These are phyloP conservation scores for Nyctibius grandis DNA, from an alignment of 2,797 vertebrate genomes.

Conservation along the genomic window DNA sequence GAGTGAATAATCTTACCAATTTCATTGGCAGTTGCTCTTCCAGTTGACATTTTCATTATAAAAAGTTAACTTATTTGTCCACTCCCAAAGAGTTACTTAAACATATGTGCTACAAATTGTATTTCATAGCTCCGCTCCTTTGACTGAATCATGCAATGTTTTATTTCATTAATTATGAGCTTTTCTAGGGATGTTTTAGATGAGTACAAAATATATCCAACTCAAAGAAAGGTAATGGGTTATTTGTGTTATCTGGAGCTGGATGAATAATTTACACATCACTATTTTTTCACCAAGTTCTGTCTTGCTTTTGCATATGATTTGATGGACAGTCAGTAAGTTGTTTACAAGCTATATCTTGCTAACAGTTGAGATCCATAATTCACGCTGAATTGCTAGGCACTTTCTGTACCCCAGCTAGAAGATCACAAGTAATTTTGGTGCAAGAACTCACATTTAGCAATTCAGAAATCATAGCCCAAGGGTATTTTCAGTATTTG, in stretches of 20 bases:
- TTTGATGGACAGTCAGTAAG: neutral
- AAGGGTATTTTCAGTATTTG: neutral
- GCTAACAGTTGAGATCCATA: neutral
- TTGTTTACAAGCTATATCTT: neutral
- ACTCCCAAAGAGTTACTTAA: neutral
- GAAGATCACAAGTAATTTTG: neutral
- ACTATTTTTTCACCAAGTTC: neutral
- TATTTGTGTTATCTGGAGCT: neutral
- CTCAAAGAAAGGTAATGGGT: neutral
- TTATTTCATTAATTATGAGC: neutral
- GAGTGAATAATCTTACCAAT: neutral
- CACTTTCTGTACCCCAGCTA: neutral
- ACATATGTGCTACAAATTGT: neutral
- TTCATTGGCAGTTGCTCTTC: neutral
- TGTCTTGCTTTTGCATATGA: neutral
- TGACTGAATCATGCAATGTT: neutral
- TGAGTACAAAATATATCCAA: neutral
- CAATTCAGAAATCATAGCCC: neutral
- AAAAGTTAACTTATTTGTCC: neutral
- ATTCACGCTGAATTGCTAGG: neutral
- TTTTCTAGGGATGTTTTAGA: neutral
- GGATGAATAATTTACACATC: neutral
- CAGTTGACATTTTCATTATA: neutral
- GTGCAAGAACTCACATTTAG: neutral
- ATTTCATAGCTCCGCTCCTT: neutral